Conservation (phyloP, 2,888 invertebrate genomes). For the Drosophila limbata region DNA sequence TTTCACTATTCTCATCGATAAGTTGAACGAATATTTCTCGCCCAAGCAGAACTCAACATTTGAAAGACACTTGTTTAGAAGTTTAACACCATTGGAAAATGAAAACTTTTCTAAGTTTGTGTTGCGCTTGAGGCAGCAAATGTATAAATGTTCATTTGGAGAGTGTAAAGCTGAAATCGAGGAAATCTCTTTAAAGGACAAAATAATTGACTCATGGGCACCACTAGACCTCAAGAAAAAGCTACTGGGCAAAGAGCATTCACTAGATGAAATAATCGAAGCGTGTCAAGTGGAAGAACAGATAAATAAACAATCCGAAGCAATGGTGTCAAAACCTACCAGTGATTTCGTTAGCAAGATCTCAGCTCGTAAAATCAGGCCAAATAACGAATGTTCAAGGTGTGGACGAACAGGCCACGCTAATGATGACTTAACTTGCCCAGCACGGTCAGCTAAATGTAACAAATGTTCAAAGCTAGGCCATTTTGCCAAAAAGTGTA, state of each 20-base stretch:
- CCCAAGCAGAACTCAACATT: constrained; percentile 39
- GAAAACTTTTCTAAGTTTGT: constrained; percentile 18
- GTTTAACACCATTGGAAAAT: constrained; percentile 1
- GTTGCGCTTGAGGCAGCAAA: constrained; percentile 48
- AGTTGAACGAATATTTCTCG: constrained; percentile 28
- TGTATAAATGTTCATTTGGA: constrained; percentile 29
- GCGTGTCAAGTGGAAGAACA: constrained; percentile 27
- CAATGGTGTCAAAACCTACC: constrained; percentile 6
- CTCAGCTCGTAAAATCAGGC: background rate
- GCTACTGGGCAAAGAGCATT: constrained; percentile 17
- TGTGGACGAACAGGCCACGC: constrained; percentile 21
- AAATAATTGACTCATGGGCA: constrained; percentile 33
- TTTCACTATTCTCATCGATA: constrained; percentile 9
- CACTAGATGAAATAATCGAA: constrained; percentile 24
- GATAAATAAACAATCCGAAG: constrained; percentile 25
- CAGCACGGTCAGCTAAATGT: background rate
- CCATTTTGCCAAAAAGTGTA: background rate
- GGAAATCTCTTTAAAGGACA: constrained; percentile 23
- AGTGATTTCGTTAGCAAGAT: background rate
- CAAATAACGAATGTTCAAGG: constrained; percentile 9
- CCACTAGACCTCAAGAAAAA: constrained; percentile 25
- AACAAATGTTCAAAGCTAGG: background rate
- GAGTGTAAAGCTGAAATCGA: constrained; percentile 20
- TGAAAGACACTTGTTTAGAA: constrained; percentile 31
- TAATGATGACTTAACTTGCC: background rate